phyloP scores from a whole-genome alignment of 2,888 invertebrate genomes.

The Agrochola litura region DNA sequence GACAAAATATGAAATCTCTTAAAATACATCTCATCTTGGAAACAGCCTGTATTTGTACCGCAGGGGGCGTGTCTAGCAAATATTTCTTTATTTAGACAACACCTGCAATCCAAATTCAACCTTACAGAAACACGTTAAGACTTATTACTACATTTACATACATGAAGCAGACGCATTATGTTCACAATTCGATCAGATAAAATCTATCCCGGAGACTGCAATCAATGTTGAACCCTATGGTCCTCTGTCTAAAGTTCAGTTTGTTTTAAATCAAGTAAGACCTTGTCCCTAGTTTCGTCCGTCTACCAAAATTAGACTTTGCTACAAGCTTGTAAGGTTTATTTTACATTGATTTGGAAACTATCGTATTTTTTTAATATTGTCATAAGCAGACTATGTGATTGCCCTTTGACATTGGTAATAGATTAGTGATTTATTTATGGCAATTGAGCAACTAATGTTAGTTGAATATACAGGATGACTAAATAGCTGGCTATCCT shows the following conservation, averaged over 20 bases:
- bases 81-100: conserved; percentile 26
- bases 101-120: conserved; percentile 20
- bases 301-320: not conserved
- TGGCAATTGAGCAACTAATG: not conserved
- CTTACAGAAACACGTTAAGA: not conserved
- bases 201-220: not conserved
- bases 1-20: not conserved
- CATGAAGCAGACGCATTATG: not conserved
- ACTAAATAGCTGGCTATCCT: not conserved
- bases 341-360: conserved; percentile 7
- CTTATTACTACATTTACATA: not conserved
- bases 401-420: conserved; percentile 65
- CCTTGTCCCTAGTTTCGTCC: no score
- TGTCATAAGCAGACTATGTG: conserved; percentile 60
- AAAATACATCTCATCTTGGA: not conserved
- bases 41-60: conserved; percentile 28
- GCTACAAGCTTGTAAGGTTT: rapidly evolving
- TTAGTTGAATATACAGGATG: not conserved
- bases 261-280: not conserved
- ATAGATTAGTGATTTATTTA: conserved; percentile 67
- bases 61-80: conserved; percentile 67
- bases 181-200: conserved; percentile 38
- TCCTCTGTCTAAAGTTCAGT: rapidly evolving
- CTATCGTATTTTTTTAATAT: conserved; percentile 13
- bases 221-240: not conserved